Evolutionary conservation across 2,888 invertebrate species (phyloP).

Genomic region (Cynaeus angustus): DNA sequence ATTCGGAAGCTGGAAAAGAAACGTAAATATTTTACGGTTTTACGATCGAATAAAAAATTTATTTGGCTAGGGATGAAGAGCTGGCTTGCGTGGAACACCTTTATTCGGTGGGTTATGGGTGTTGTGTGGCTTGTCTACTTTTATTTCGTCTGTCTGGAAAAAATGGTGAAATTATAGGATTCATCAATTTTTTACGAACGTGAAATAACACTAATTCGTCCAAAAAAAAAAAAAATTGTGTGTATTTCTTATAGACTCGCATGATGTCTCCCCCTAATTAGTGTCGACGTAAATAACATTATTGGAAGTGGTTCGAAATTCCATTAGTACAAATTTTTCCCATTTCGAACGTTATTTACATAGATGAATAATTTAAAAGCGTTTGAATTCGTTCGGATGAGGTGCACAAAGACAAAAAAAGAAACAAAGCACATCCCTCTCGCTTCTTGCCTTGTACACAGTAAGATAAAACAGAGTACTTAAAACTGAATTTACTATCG

Average conservation of each 20-base stretch:
- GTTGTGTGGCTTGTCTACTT: slow-evolving; percentile 20
- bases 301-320: slow-evolving; percentile 36
- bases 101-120: slow-evolving; percentile 15
- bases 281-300: slow-evolving; percentile 17
- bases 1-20: slow-evolving; percentile 17
- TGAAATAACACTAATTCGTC: background rate
- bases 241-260: too few relatives aligned
- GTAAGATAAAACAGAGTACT: slow-evolving; percentile 54
- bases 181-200: background rate
- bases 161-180: slow-evolving; percentile 6
- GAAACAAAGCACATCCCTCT: slow-evolving; percentile 20
- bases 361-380: slow-evolving; percentile 48
- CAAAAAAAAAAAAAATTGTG: too few relatives aligned
- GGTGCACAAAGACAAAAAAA: slow-evolving; percentile 40
- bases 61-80: slow-evolving; percentile 21
- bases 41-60: slow-evolving; percentile 40
- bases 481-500: slow-evolving; percentile 55
- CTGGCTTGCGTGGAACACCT: slow-evolving; percentile 21
- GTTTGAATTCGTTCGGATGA: slow-evolving; percentile 39
- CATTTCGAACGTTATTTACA: slow-evolving; percentile 41
- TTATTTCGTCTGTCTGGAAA: slow-evolving; percentile 17
- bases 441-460: slow-evolving; percentile 21
- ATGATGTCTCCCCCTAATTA: background rate
- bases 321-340: slow-evolving; percentile 42
- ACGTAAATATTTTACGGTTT: slow-evolving; percentile 37